These are phyloP conservation scores for Gavialis gangeticus DNA, from an alignment of 2,113 vertebrate genomes.

Conservation along the genomic window DNA sequence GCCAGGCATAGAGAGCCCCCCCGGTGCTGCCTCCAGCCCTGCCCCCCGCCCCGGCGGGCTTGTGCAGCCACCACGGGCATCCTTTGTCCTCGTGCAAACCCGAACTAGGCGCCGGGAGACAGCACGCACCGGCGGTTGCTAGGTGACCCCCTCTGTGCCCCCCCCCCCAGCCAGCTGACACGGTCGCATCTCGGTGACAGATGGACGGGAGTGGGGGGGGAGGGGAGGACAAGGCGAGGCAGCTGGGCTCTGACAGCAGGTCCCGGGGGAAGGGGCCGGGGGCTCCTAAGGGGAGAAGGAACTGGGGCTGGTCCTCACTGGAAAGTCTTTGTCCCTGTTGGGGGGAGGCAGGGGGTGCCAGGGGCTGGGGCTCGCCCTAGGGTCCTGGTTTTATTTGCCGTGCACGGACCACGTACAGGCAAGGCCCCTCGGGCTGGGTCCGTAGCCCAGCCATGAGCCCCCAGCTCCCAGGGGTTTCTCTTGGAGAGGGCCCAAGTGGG, in stretches of 20 bases:
- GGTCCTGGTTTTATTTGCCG: too few relatives aligned
- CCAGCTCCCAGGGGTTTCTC: background rate
- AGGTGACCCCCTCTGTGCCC: background rate
- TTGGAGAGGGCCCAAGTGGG: background rate
- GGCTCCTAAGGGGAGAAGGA: background rate
- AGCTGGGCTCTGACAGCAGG: background rate
- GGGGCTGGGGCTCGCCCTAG: background rate
- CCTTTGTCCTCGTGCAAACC: background rate
- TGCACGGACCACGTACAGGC: too few relatives aligned
- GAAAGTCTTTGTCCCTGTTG: too few relatives aligned
- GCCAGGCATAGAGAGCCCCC: too few relatives aligned
- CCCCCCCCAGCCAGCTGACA: too few relatives aligned
- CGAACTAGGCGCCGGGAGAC: background rate
- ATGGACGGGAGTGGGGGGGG: background rate
- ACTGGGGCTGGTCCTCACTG: too few relatives aligned
- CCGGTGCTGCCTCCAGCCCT: too few relatives aligned
- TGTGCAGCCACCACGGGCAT: too few relatives aligned
- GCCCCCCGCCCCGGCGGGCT: too few relatives aligned
- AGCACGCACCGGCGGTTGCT: background rate
- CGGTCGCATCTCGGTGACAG: too few relatives aligned
- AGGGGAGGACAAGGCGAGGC: background rate
- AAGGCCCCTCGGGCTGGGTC: too few relatives aligned
- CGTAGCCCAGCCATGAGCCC: background rate
- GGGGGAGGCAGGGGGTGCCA: too few relatives aligned
- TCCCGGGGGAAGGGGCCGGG: fast-evolving